A percentile compares a stretch with the other conserved stretches of the same genome.
Conservation (phyloP, 1,140 invertebrate species). For the Achroia grisella region DNA sequence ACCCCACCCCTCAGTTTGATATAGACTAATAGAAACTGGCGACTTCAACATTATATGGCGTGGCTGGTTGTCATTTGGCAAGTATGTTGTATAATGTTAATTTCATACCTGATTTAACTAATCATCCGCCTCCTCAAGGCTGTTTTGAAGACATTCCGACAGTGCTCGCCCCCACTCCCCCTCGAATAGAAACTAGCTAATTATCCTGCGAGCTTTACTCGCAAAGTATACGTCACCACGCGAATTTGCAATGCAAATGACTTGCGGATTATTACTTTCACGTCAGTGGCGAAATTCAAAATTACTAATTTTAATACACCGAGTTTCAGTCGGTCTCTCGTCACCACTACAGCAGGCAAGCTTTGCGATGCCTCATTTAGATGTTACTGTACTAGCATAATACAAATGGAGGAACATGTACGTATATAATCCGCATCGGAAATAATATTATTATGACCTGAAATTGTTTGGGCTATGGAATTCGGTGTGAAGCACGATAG, state of each 20-base stretch:
- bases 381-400: constrained; percentile 18
- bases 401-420: constrained; percentile 61
- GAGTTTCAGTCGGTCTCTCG: constrained; percentile 61
- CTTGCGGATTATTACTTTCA: constrained; percentile 67
- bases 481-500: constrained; percentile 37
- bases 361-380: constrained; percentile 38
- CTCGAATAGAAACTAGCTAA: constrained; percentile 70
- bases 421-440: constrained; percentile 33
- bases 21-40: constrained; percentile 3
- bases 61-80: constrained; percentile 17
- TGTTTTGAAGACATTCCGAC: constrained; percentile 45
- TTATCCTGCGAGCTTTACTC: constrained; percentile 65
- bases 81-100: constrained; percentile 6
- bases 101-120: constrained; percentile 2
- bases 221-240: constrained; percentile 56
- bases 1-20: constrained; percentile 12
- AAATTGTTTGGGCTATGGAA: constrained; percentile 22
- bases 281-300: constrained; percentile 66
- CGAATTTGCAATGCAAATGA: constrained; percentile 72
- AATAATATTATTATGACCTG: constrained; percentile 9
- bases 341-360: constrained; percentile 55
- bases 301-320: constrained; percentile 70
- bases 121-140: constrained; percentile 11
- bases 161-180: constrained; percentile 35
- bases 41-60: constrained; percentile 12